Evolutionary conservation across 1,140 invertebrate genomes (phyloP).

Genomic region (Anastrepha obliqua): DNA sequence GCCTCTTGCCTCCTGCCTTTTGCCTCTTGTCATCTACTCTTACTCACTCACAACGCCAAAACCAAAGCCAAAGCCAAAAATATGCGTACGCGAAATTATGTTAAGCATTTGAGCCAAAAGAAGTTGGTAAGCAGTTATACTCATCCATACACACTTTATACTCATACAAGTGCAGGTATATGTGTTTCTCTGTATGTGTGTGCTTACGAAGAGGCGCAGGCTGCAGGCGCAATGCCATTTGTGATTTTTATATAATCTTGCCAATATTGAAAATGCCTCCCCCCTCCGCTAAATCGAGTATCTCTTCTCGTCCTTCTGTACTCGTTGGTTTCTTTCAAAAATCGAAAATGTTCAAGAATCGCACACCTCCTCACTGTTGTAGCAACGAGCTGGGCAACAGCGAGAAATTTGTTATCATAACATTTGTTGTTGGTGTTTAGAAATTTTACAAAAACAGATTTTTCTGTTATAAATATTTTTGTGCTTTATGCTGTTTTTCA

Average conservation of each 20-base stretch:
- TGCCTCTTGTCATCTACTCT: too few species aligned
- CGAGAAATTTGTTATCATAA: too few species aligned
- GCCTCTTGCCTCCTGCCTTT: too few species aligned
- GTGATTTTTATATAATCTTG: conserved; percentile 36
- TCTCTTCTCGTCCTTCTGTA: too few species aligned
- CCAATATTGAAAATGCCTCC: neutral
- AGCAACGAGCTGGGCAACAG: neutral
- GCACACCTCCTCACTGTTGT: neutral
- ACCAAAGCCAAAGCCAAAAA: neutral
- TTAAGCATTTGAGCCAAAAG: neutral
- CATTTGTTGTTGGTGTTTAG: too few species aligned
- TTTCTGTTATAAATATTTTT: too few species aligned
- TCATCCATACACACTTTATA: neutral
- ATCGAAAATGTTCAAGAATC: neutral
- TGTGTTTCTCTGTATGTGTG: neutral
- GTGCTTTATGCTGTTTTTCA: too few species aligned
- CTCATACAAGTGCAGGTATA: neutral
- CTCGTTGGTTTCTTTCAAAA: neutral
- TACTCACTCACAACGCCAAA: too few species aligned
- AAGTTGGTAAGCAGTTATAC: neutral
- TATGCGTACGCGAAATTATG: neutral
- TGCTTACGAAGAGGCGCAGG: neutral
- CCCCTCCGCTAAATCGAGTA: too few species aligned
- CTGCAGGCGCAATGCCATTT: neutral
- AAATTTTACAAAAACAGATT: too few species aligned